A percentile compares a stretch with the other conserved stretches of the same genome.
These are phyloP conservation scores for Mastomys coucha DNA, from an alignment of 2,113 vertebrate species.

Conservation along the genomic window DNA sequence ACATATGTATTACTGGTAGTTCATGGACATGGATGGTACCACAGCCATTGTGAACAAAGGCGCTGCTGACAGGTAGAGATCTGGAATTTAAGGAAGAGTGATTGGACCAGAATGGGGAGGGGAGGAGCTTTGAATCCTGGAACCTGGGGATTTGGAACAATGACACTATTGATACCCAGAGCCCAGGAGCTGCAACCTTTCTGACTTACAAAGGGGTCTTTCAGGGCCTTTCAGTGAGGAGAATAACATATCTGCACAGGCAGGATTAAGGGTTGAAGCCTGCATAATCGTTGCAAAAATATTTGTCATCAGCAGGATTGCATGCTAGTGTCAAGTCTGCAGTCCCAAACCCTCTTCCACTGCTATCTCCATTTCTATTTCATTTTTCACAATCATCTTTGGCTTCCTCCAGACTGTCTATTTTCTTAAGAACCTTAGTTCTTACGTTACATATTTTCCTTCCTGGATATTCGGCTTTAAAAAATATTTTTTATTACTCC, in stretches of 20 bases:
- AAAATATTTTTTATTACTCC: slow-evolving; percentile 28
- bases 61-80: not conserved
- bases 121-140: not conserved
- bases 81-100: slow-evolving; percentile 51
- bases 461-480: slow-evolving; percentile 3
- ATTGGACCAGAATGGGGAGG: not conserved
- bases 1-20: not conserved
- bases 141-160: slow-evolving; percentile 27
- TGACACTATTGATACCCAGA: not conserved
- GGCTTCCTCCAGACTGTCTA: slow-evolving; percentile 1
- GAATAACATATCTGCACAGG: slow-evolving; percentile 6
- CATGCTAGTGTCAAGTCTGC: not conserved
- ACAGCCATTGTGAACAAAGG: not conserved
- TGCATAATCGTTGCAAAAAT: not conserved
- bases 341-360: not conserved
- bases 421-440: slow-evolving; percentile 20
- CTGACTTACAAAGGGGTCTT: not conserved
- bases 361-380: not conserved
- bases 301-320: not conserved
- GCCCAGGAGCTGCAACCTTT: not conserved
- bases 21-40: not conserved
- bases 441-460: slow-evolving; percentile 1
- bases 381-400: not conserved
- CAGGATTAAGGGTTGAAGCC: not conserved
- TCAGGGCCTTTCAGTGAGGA: not conserved